Evolutionary conservation across 2,113 vertebrate genomes (phyloP), one percentile per base, ranked within the genome.

Genomic region (Rhinogobius similis): DNA sequence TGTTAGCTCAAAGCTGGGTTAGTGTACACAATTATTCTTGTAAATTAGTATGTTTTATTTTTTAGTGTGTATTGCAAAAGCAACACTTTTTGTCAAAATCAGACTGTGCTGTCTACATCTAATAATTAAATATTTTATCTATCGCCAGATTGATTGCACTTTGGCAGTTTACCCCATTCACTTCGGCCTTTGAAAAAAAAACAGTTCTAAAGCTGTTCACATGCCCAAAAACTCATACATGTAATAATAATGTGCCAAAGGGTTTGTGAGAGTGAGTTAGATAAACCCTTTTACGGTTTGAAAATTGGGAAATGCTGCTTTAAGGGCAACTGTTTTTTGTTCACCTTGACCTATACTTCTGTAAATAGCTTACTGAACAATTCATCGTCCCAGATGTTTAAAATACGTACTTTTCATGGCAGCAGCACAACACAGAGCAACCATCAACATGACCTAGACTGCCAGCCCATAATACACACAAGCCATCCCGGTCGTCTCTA

Each of bases 391-490:
- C 41, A 62, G 65, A 69, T 66, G 62, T 64, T 68, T 39, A 52
- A 66, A 38, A 63, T 26, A 68, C 29, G 36, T 43, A 4, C 55
- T 64, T 43, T 6, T 65, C 18, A 26, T 41, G 29, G 7, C 27
- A 55, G 39, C 13, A 74, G 43, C 59, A 69, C 65, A 77, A 66
- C 70, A 75, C 65, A 68, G 67, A 41, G 21, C 77, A 72, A 64
- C 71, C 24, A 32, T 23, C 48, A 64, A 64, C 72, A 75, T 80
- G 88, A 84, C 81, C 82, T 75, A 78, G 73, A 48, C 79, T 65
- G 44, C 68, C 67, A 86, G 48, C 72, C 81, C 79, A 80, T 79
- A 81, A 80, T 82, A 78, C 72, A 65, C 26, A 62, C 71, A 58
- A 66, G 75, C 86, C 75, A 79, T 65, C 82, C 65, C 67, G 24